A percentile compares a stretch with the other conserved stretches of the same genome.
Evolutionary conservation across 2,113 vertebrate species (phyloP).

Genomic region (Sinocyclocheilus grahami): DNA sequence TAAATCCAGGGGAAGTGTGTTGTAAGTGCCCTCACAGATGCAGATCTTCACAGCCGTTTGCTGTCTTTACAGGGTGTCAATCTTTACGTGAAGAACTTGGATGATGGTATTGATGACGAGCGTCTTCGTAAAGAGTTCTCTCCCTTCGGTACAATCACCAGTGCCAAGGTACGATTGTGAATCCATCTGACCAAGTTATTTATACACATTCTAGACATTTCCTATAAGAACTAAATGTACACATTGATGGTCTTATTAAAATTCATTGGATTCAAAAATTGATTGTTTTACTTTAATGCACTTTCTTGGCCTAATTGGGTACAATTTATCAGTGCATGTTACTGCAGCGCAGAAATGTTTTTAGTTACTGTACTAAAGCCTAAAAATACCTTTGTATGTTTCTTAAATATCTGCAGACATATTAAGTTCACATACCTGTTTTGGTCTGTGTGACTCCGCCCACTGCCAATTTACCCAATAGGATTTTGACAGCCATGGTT

Average conservation of each 20-base stretch:
- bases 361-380: not conserved
- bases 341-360: not conserved
- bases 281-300: too few species aligned
- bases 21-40: not conserved
- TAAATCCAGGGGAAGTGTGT: not conserved
- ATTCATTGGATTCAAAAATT: not conserved
- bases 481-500: too few species aligned
- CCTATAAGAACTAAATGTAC: not conserved
- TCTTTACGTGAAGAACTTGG: constrained; percentile 97
- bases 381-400: too few species aligned
- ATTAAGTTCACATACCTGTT: too few species aligned
- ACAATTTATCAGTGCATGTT: too few species aligned
- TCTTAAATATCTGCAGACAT: too few species aligned
- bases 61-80: constrained; percentile 86
- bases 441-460: too few species aligned
- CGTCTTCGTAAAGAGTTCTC: constrained; percentile 97
- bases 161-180: constrained; percentile 85
- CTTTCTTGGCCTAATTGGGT: too few species aligned
- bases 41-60: not conserved
- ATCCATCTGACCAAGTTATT: not conserved
- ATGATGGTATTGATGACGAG: constrained; percentile 97
- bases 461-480: too few species aligned
- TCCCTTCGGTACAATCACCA: constrained; percentile 98
- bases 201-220: not conserved
- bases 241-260: not conserved